These are phyloP conservation scores for Meteorus sp. DNA, from an alignment of 1,140 invertebrate species.

Conservation along the genomic window DNA sequence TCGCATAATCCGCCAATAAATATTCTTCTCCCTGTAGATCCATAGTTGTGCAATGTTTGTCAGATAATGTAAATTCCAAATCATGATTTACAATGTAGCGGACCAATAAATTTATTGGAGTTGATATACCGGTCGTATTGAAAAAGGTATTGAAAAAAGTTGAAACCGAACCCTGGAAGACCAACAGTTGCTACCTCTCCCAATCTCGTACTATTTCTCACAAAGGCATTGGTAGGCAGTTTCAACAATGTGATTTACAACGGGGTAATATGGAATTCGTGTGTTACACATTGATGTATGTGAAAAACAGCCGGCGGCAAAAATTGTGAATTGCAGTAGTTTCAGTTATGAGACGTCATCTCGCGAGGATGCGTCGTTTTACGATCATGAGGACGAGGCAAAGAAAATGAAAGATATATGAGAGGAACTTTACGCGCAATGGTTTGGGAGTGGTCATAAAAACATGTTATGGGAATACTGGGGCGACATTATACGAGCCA, in stretches of 20 bases:
- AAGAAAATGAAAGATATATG: slow-evolving; percentile 24
- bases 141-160: not conserved
- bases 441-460: slow-evolving; percentile 34
- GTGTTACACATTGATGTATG: not conserved
- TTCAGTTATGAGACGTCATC: slow-evolving; percentile 6
- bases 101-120: too few species aligned
- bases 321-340: not conserved
- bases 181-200: not conserved
- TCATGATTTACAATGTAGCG: too few species aligned
- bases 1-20: too few species aligned
- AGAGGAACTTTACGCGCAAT: slow-evolving; percentile 29
- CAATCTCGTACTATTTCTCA: not conserved
- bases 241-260: not conserved
- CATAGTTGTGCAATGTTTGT: too few species aligned
- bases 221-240: not conserved
- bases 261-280: slow-evolving; percentile 1
- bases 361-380: slow-evolving; percentile 15
- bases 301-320: not conserved
- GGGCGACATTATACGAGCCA: slow-evolving; percentile 27
- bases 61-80: too few species aligned
- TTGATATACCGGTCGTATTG: not conserved
- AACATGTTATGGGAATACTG: slow-evolving; percentile 31
- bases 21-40: too few species aligned
- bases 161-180: not conserved
- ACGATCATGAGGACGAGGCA: slow-evolving; percentile 17